Percentiles rank a stretch among this genome's conserved stretches.
Conservation (phyloP, 2,113 vertebrate species). For the Cyanocitta stelleri region DNA sequence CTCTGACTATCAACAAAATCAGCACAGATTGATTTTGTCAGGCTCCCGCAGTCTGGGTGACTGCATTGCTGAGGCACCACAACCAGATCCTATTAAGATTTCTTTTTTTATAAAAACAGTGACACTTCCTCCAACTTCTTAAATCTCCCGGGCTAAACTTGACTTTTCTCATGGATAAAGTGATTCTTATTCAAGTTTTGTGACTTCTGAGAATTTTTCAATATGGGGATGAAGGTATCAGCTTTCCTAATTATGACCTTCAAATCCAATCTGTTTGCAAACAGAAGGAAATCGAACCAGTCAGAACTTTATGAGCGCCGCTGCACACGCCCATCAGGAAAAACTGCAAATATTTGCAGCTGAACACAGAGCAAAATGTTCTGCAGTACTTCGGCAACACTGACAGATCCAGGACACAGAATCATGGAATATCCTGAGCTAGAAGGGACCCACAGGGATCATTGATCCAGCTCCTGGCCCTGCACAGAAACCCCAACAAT, state of each 20-base stretch:
- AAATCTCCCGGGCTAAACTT: background rate
- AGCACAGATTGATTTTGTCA: background rate
- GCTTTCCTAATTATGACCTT: background rate
- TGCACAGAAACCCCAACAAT: background rate
- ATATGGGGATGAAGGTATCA: background rate
- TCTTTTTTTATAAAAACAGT: background rate
- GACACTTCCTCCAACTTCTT: background rate
- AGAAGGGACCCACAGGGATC: background rate
- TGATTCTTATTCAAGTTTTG: background rate
- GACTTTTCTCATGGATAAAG: background rate
- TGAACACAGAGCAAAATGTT: background rate
- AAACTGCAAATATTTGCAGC: background rate
- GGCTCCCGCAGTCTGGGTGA: background rate
- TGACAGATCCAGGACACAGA: background rate
- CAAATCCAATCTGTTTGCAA: background rate
- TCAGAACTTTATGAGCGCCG: accelerated
- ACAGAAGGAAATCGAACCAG: background rate
- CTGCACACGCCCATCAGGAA: background rate
- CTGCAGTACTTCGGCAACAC: background rate
- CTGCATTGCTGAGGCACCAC: background rate
- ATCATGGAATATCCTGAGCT: accelerated
- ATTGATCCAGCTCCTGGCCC: accelerated
- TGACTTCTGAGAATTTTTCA: background rate
- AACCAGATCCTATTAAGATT: background rate
- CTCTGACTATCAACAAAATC: background rate